A percentile compares a stretch with the other conserved stretches of the same genome.
These are phyloP conservation scores for Agapornis canus DNA, from an alignment of 2,797 vertebrate species.

Conservation along the genomic window DNA sequence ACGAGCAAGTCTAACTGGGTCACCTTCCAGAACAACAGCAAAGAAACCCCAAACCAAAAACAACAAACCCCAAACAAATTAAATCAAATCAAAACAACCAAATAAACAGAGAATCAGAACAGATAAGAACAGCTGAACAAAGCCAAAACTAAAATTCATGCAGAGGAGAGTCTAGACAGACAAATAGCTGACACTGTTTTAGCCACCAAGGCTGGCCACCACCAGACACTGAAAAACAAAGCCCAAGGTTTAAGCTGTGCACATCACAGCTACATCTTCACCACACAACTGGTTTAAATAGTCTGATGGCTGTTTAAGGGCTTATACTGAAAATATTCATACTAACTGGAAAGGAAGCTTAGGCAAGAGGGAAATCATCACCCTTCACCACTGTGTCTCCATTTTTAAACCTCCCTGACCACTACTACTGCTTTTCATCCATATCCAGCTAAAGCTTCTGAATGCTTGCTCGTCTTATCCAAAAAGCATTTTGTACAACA, in stretches of 20 bases:
- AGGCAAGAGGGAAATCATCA: background rate
- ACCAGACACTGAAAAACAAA: background rate
- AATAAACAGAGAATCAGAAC: background rate
- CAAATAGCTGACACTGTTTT: background rate
- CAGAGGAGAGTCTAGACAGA: background rate
- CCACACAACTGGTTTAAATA: background rate
- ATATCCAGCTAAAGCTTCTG: background rate
- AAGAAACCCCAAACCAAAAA: background rate
- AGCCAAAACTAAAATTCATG: background rate
- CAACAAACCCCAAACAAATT: background rate
- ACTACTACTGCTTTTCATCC: background rate
- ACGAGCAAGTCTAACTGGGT: background rate
- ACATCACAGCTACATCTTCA: background rate
- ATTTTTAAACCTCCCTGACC: background rate
- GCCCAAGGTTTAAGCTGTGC: background rate
- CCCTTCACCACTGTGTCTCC: background rate
- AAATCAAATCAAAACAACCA: background rate
- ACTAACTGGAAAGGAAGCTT: background rate
- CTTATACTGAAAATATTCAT: background rate
- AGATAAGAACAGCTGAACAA: background rate
- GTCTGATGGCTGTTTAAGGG: fast-evolving
- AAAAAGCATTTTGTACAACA: background rate
- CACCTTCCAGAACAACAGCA: background rate
- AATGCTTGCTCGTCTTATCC: background rate
- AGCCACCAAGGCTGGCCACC: background rate